Evolutionary conservation across 2,113 vertebrate species (phyloP).

Genomic region (Conger conger): DNA sequence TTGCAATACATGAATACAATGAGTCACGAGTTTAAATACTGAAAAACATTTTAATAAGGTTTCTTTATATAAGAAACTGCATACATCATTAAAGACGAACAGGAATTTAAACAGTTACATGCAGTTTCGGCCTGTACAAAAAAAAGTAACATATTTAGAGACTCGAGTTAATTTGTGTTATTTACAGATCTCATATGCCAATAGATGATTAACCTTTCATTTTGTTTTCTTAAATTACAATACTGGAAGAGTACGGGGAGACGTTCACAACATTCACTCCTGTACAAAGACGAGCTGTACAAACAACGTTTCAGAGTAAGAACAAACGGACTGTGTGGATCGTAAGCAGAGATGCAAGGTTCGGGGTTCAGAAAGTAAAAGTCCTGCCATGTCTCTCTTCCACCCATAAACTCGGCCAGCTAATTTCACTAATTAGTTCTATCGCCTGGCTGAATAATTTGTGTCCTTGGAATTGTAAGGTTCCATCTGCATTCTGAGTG

Average conservation of each 20-base stretch:
- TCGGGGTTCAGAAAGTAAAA: too few relatives aligned
- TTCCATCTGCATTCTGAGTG: too few relatives aligned
- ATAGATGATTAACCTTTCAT: constrained; percentile 22
- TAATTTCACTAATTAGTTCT: too few relatives aligned
- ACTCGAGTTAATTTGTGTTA: constrained; percentile 72
- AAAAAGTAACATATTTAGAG: constrained; percentile 74
- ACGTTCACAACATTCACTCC: constrained; percentile 70
- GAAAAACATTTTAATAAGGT: constrained; percentile 56
- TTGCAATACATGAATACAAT: background rate
- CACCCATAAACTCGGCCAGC: too few relatives aligned
- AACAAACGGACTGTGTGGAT: background rate
- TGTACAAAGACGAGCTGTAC: constrained; percentile 71
- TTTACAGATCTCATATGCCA: constrained; percentile 81
- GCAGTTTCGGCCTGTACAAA: constrained; percentile 92
- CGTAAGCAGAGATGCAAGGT: too few relatives aligned
- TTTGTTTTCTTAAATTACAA: constrained; percentile 57
- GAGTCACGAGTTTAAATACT: constrained; percentile 27
- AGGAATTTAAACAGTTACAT: constrained; percentile 88
- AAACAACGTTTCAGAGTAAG: constrained; percentile 48
- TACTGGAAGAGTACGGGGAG: constrained; percentile 67
- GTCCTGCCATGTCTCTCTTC: too few relatives aligned
- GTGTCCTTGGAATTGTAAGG: too few relatives aligned
- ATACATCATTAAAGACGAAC: constrained; percentile 88
- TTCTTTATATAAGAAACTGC: constrained; percentile 86
- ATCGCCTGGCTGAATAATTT: too few relatives aligned